Evolutionary conservation across 2,888 invertebrate genomes (phyloP).

Genomic region (Catocala sponsa): DNA sequence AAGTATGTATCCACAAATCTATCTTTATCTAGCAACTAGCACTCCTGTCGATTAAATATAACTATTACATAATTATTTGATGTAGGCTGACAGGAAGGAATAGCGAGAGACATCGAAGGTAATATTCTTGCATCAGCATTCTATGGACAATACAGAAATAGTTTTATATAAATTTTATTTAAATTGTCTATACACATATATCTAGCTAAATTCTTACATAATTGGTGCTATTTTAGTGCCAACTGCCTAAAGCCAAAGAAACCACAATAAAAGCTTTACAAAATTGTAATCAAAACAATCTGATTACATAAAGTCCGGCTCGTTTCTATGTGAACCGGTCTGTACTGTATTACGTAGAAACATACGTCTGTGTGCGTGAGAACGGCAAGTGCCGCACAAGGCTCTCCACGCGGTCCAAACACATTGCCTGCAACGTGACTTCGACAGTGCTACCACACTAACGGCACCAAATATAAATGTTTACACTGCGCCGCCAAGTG

Average conservation of each 20-base stretch:
- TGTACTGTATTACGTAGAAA: conserved; percentile 11
- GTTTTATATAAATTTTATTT: conserved; percentile 36
- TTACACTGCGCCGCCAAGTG: conserved; percentile 56
- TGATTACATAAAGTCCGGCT: conserved; percentile 11
- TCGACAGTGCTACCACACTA: conserved; percentile 68
- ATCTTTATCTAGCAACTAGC: conserved; percentile 45
- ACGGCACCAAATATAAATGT: conserved; percentile 62
- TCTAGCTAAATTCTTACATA: background rate
- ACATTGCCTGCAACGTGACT: conserved; percentile 85
- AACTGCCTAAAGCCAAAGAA: conserved; percentile 17
- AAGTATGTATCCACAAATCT: conserved; percentile 38
- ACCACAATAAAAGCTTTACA: conserved; percentile 3
- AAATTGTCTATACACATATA: background rate
- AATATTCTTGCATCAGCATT: conserved; percentile 69
- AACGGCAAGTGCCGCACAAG: conserved; percentile 61
- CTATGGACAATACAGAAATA: conserved; percentile 78
- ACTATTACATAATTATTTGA: conserved; percentile 74
- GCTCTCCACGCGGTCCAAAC: conserved; percentile 71
- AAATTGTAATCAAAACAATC: conserved; percentile 28
- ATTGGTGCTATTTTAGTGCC: background rate
- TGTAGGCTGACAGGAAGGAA: conserved; percentile 66
- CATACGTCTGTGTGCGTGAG: conserved; percentile 55
- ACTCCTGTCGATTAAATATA: conserved; percentile 48
- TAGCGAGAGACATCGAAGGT: conserved; percentile 70
- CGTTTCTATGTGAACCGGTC: conserved; percentile 32